Conservation (phyloP, 2,113 vertebrate species). For the Calonectris borealis region DNA sequence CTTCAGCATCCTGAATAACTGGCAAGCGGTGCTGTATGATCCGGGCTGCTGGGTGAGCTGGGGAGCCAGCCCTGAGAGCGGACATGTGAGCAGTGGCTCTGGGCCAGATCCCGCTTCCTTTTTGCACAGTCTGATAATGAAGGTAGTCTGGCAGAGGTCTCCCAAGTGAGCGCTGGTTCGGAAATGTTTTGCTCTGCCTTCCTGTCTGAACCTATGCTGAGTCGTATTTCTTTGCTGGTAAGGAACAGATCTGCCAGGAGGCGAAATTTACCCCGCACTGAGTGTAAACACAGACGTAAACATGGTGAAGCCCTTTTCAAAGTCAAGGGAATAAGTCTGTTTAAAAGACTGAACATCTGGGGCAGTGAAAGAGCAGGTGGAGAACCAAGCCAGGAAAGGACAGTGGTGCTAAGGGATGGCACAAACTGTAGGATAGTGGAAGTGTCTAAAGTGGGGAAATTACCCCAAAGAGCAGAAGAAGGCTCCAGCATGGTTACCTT, state of each 20-base stretch:
- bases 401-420: not conserved
- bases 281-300: slow-evolving; percentile 56
- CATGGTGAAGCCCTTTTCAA: slow-evolving; percentile 2
- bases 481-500: not conserved
- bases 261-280: not conserved
- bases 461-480: not conserved
- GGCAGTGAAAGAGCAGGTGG: not conserved
- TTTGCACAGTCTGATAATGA: not conserved
- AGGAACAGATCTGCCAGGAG: slow-evolving; percentile 17
- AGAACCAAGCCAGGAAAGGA: not conserved
- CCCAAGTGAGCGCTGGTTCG: not conserved
- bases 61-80: not conserved
- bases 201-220: not conserved
- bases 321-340: slow-evolving; percentile 31
- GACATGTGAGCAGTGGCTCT: not conserved
- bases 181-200: slow-evolving; percentile 25
- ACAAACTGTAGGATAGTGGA: not conserved
- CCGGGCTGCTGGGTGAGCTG: not conserved
- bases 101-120: not conserved
- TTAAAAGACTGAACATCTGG: slow-evolving; percentile 1
- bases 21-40: not conserved
- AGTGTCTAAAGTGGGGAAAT: not conserved
- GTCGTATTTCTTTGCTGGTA: not conserved
- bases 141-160: slow-evolving; percentile 1
- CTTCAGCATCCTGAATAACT: not conserved